phyloP scores from a whole-genome alignment of 2,797 vertebrate genomes.

The Lepidocolaptes lacrymiger region DNA sequence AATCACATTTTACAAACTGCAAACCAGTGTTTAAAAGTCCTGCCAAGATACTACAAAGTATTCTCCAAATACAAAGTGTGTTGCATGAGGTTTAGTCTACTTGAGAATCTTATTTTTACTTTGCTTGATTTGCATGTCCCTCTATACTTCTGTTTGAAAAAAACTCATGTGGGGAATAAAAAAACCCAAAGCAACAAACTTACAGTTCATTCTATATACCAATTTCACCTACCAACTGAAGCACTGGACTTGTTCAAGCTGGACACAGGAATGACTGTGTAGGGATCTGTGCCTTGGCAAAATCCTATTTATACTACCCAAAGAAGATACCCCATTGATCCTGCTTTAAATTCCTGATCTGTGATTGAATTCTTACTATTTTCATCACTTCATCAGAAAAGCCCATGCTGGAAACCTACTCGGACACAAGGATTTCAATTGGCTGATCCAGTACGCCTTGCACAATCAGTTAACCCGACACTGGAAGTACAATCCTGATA shows the following conservation, averaged over 20 bases:
- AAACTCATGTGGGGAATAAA: rapidly evolving
- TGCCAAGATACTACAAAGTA: background rate
- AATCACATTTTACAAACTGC: background rate
- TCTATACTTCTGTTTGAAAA: background rate
- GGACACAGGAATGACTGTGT: background rate
- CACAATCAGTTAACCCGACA: background rate
- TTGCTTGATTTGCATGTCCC: background rate
- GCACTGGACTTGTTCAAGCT: background rate
- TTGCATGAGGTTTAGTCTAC: background rate
- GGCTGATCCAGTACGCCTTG: background rate
- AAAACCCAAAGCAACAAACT: background rate
- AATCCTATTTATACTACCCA: background rate
- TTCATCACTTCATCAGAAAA: background rate
- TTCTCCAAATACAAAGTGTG: background rate
- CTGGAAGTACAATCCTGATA: background rate
- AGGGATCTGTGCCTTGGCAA: background rate
- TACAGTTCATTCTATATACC: background rate
- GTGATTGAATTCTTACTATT: background rate
- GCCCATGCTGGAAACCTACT: background rate
- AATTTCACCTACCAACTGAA: background rate
- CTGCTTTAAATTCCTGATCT: background rate
- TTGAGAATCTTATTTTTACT: background rate
- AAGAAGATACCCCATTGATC: background rate
- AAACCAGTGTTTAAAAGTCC: background rate
- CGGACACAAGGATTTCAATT: background rate